Evolutionary conservation across 2,888 invertebrate species (phyloP).

Genomic region (Ethmia dodecea): DNA sequence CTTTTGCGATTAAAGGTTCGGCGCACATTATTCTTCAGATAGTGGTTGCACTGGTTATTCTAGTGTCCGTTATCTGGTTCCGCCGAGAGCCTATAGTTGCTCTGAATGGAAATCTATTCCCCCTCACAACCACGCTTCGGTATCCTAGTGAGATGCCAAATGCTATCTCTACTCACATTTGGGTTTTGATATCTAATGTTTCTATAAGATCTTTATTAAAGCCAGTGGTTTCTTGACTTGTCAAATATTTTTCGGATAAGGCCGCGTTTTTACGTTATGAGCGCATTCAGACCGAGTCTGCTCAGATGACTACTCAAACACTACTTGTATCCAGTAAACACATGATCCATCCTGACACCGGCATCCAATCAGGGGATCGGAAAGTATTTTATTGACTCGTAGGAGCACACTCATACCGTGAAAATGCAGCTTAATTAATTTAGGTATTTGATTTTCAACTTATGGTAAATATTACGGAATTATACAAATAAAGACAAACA

Average conservation of each 20-base stretch:
- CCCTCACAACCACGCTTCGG: constrained; percentile 50
- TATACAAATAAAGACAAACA: constrained; percentile 12
- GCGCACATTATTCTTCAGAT: constrained; percentile 51
- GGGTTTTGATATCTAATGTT: constrained; percentile 65
- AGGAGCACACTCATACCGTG: background rate
- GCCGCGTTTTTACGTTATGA: no score
- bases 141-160: constrained; percentile 64
- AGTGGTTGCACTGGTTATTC: constrained; percentile 40
- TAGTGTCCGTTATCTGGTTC: constrained; percentile 61
- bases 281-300: no score
- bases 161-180: constrained; percentile 63
- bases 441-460: no score
- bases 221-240: constrained; percentile 41
- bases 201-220: constrained; percentile 58
- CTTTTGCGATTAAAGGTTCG: constrained; percentile 53
- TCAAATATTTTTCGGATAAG: no score
- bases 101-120: constrained; percentile 56
- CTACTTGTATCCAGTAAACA: no score
- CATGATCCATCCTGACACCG: no score
- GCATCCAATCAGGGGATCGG: no score
- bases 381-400: no score
- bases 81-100: constrained; percentile 61
- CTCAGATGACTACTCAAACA: no score
- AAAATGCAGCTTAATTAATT: background rate
- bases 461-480: background rate